Conservation (phyloP, 2,797 vertebrate genomes). For the Pantherophis alleghaniensis region DNA sequence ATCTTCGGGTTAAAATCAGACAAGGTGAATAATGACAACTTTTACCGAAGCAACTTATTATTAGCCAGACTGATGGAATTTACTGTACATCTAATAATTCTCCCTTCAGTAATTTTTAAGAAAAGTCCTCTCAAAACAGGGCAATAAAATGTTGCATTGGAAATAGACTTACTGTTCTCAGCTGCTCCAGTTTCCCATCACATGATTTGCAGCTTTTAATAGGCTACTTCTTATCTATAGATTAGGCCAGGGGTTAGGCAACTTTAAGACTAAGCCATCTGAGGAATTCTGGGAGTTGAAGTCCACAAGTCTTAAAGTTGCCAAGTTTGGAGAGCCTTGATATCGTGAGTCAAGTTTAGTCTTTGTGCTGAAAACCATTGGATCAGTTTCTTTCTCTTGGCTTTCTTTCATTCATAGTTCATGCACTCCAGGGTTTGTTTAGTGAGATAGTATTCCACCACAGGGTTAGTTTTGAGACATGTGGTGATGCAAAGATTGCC, state of each 20-base stretch:
- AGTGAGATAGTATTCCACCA: background rate
- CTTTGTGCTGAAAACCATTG: background rate
- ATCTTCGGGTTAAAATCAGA: conserved; percentile 47
- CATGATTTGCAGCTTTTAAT: background rate
- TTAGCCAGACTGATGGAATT: conserved; percentile 45
- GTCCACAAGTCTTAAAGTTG: background rate
- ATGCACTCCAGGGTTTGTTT: background rate
- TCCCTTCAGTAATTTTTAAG: background rate
- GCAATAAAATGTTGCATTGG: background rate
- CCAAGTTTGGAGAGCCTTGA: background rate
- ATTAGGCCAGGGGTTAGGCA: background rate
- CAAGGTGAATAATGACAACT: conserved; percentile 44
- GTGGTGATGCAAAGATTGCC: background rate
- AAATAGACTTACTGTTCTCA: background rate
- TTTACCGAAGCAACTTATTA: conserved; percentile 34
- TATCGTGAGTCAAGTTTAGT: background rate
- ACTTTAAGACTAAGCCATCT: background rate
- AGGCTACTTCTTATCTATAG: background rate
- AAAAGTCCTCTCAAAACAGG: background rate
- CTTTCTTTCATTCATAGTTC: background rate
- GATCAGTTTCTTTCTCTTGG: background rate
- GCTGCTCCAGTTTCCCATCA: background rate
- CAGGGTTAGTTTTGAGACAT: background rate
- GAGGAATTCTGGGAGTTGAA: background rate
- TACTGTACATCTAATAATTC: background rate